These are phyloP conservation scores for Drosophila auraria DNA, from an alignment of 1,140 invertebrate species.

Conservation along the genomic window DNA sequence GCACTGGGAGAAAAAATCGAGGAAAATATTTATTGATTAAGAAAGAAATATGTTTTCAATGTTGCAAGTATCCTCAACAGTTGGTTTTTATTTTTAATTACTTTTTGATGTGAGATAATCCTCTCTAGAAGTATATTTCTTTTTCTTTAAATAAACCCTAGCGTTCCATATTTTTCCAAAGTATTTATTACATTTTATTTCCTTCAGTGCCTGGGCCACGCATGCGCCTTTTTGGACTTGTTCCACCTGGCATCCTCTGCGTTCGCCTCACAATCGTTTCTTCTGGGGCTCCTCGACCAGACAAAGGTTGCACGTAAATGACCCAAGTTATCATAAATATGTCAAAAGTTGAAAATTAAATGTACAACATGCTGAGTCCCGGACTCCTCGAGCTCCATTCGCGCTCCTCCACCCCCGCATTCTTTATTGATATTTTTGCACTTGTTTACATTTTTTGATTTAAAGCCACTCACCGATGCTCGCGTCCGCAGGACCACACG, in stretches of 20 bases:
- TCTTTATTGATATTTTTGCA: slow-evolving; percentile 82
- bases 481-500: slow-evolving; percentile 69
- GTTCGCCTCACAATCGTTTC: slow-evolving; percentile 9
- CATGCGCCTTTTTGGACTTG: slow-evolving; percentile 45
- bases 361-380: slow-evolving; percentile 72
- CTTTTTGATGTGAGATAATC: neutral
- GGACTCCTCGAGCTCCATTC: slow-evolving; percentile 13
- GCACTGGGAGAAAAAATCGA: slow-evolving; percentile 15
- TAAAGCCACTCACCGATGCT: slow-evolving; percentile 58
- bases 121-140: neutral
- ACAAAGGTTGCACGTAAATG: slow-evolving; percentile 85
- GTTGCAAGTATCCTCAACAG: neutral
- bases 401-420: slow-evolving; percentile 14
- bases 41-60: neutral
- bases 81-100: neutral
- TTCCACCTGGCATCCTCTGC: slow-evolving; percentile 77
- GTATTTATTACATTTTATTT: neutral
- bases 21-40: neutral
- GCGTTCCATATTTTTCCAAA: neutral
- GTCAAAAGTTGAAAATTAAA: slow-evolving; percentile 84
- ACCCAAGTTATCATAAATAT: slow-evolving; percentile 85
- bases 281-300: slow-evolving; percentile 43
- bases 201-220: slow-evolving; percentile 33
- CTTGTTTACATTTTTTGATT: slow-evolving; percentile 79
- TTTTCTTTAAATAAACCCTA: too few relatives aligned